A percentile compares a stretch with the other conserved stretches of the same genome.
These are phyloP conservation scores for Pygmarrhopalites habei DNA, from an alignment of 1,140 invertebrate species.

Conservation along the genomic window DNA sequence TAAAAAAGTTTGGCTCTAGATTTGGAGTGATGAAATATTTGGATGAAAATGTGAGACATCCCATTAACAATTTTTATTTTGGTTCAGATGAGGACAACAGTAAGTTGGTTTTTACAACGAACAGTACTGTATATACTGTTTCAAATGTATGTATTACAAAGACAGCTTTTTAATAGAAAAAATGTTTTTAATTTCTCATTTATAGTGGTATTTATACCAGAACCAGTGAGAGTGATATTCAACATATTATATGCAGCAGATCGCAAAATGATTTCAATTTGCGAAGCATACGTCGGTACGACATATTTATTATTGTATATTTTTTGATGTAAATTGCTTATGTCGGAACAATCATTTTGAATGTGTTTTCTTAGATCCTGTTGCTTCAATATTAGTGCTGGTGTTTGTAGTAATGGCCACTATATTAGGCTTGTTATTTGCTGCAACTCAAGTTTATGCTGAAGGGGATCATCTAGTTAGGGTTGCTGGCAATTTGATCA, in stretches of 20 bases:
- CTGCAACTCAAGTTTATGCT: constrained; percentile 63
- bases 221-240: constrained; percentile 22
- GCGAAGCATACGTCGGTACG: constrained; percentile 55
- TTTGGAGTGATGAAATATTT: constrained; percentile 20
- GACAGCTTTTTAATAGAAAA: no score
- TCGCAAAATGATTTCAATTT: constrained; percentile 52
- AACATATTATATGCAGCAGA: constrained; percentile 43
- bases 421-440: constrained; percentile 50
- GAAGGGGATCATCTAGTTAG: constrained; percentile 90
- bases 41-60: constrained; percentile 17
- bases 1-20: constrained; percentile 19
- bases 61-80: constrained; percentile 16
- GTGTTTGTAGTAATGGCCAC: constrained; percentile 49
- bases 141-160: no score
- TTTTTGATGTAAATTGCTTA: constrained; percentile 53
- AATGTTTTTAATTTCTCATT: no score
- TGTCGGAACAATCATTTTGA: constrained; percentile 53
- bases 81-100: constrained; percentile 1
- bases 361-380: no score
- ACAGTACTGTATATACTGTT: no score
- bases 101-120: constrained; percentile 7
- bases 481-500: constrained; percentile 78
- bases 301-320: constrained; percentile 54
- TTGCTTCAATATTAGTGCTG: constrained; percentile 55
- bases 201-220: constrained; percentile 11